These are phyloP conservation scores for Oscheius myriophilus DNA, from an alignment of 2,888 invertebrate genomes.

Conservation along the genomic window DNA sequence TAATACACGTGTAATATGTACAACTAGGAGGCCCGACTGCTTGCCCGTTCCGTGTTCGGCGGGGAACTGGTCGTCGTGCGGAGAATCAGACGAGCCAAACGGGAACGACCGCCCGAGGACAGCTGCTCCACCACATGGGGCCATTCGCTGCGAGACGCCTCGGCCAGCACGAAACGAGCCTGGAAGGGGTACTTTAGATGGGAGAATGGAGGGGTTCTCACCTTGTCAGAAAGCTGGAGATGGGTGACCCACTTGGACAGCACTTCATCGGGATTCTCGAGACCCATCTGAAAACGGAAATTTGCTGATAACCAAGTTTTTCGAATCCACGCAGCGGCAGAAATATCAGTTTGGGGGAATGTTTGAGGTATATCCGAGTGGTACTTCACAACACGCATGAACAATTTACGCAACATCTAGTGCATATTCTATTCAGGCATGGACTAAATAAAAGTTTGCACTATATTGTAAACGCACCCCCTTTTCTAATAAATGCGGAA, in stretches of 20 bases:
- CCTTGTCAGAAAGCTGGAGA: constrained; percentile 49
- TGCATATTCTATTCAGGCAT: no score
- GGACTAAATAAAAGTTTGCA: no score
- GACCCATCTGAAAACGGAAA: constrained; percentile 46
- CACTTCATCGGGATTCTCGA: constrained; percentile 53
- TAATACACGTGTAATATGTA: no score
- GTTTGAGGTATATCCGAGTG: no score
- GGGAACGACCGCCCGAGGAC: constrained; percentile 37
- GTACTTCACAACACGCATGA: no score
- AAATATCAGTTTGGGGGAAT: no score
- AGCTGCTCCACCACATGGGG: constrained; percentile 46
- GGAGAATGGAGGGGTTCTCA: constrained; percentile 1
- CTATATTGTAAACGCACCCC: no score
- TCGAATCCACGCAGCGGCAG: no score
- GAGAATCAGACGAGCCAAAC: constrained; percentile 44
- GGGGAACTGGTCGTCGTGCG: constrained; percentile 42
- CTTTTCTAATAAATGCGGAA: no score
- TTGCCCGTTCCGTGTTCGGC: constrained; percentile 22
- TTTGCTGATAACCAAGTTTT: no score
- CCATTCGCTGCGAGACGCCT: constrained; percentile 45
- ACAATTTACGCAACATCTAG: no score
- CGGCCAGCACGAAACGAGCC: constrained; percentile 33
- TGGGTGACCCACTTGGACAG: constrained; percentile 59
- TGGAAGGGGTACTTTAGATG: not conserved
- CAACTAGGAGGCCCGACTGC: not conserved